Conservation (phyloP, 2,113 vertebrate species). For the Corythoichthys intestinalis region DNA sequence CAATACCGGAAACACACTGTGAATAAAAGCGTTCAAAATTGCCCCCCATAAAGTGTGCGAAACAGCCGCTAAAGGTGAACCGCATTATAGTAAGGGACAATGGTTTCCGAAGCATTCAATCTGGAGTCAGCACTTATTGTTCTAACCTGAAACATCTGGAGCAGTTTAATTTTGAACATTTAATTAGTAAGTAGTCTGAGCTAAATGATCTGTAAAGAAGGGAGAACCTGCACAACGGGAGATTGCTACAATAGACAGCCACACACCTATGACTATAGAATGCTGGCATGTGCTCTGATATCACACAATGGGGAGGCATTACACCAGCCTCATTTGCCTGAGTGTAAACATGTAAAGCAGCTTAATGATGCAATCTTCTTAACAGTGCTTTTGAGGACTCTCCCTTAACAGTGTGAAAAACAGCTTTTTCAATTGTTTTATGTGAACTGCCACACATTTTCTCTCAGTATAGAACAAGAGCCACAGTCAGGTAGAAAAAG, state of each 20-base stretch:
- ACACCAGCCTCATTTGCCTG: background rate
- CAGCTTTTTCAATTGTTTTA: background rate
- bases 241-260: background rate
- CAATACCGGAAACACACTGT: no score
- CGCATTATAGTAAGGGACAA: no score
- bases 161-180: background rate
- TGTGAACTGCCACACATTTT: background rate
- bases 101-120: background rate
- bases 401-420: background rate
- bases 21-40: no score
- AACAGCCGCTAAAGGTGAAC: no score
- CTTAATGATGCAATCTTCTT: background rate
- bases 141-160: background rate
- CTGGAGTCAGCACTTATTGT: background rate
- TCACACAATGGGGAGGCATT: background rate
- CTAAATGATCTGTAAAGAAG: background rate
- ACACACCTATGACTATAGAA: background rate
- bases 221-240: background rate
- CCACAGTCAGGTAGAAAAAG: background rate
- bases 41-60: no score
- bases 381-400: background rate
- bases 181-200: background rate
- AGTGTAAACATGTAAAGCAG: background rate
- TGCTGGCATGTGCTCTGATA: background rate
- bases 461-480: background rate